Evolutionary conservation across 2,888 invertebrate genomes (phyloP).

Genomic region (Melieria picta): DNA sequence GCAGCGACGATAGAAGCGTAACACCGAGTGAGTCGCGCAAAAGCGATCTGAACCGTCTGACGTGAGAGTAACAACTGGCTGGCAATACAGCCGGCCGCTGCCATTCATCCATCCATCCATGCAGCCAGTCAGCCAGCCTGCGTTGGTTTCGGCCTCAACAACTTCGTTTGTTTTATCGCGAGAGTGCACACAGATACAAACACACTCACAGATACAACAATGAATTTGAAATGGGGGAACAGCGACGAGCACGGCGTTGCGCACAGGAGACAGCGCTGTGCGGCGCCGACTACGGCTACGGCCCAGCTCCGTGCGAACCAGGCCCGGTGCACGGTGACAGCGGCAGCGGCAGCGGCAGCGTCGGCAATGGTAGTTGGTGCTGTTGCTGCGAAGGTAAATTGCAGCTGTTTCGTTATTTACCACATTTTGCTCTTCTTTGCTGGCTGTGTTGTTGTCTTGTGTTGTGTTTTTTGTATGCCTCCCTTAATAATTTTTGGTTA

Average conservation of each 20-base stretch:
- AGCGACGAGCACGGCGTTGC: too few species aligned
- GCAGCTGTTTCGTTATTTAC: slow-evolving; percentile 43
- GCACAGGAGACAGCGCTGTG: neutral
- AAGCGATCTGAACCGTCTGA: slow-evolving; percentile 46
- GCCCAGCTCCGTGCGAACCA: neutral
- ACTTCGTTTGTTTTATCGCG: slow-evolving; percentile 9
- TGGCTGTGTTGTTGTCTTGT: too few species aligned
- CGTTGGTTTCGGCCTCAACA: slow-evolving; percentile 38
- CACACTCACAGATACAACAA: neutral
- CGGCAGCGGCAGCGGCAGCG: neutral
- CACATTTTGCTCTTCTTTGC: too few species aligned
- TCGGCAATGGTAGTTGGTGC: too few species aligned
- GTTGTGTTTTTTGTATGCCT: too few species aligned
- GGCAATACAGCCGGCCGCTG: slow-evolving; percentile 15
- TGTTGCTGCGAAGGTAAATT: slow-evolving; percentile 3
- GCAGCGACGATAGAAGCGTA: too few species aligned
- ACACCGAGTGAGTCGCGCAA: slow-evolving; percentile 47
- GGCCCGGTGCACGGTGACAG: too few species aligned
- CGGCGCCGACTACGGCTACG: neutral
- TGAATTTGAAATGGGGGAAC: too few species aligned
- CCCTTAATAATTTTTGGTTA: too few species aligned
- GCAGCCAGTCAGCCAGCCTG: slow-evolving; percentile 22
- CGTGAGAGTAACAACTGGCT: slow-evolving; percentile 54
- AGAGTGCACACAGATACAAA: slow-evolving; percentile 20
- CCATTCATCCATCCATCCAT: neutral